A percentile compares a stretch with the other conserved stretches of the same genome.
phyloP scores from a whole-genome alignment of 2,113 vertebrate species.

The Phyllostomus discolor region DNA sequence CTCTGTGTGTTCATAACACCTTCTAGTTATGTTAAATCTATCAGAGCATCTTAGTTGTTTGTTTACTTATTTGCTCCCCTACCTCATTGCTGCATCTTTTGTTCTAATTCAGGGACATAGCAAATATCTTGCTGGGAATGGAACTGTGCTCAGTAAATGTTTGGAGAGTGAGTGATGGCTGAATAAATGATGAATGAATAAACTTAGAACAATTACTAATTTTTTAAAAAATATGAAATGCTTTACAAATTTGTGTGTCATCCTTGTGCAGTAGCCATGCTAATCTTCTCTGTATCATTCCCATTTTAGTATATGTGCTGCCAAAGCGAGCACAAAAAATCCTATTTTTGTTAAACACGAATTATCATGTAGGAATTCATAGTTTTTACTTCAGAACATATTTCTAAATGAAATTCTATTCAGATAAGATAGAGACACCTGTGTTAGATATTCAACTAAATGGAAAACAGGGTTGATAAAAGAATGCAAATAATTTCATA shows the following conservation, averaged over 20 bases:
- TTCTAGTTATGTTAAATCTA: neutral
- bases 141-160: neutral
- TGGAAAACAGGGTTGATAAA: neutral
- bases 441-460: neutral
- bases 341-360: neutral
- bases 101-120: neutral
- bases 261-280: neutral
- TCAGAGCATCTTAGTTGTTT: neutral
- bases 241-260: neutral
- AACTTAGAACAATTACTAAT: neutral
- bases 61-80: neutral
- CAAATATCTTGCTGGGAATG: neutral
- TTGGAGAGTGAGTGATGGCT: neutral
- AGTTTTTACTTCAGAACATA: neutral
- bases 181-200: neutral
- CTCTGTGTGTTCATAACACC: neutral
- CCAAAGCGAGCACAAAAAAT: neutral
- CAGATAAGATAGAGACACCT: neutral
- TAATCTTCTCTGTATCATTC: neutral
- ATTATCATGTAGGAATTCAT: neutral
- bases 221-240: neutral
- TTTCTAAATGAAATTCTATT: neutral
- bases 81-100: neutral
- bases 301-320: neutral
- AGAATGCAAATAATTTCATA: neutral